These are phyloP conservation scores for Mactra quadrangularis DNA, from an alignment of 1,140 invertebrate genomes.

Conservation along the genomic window DNA sequence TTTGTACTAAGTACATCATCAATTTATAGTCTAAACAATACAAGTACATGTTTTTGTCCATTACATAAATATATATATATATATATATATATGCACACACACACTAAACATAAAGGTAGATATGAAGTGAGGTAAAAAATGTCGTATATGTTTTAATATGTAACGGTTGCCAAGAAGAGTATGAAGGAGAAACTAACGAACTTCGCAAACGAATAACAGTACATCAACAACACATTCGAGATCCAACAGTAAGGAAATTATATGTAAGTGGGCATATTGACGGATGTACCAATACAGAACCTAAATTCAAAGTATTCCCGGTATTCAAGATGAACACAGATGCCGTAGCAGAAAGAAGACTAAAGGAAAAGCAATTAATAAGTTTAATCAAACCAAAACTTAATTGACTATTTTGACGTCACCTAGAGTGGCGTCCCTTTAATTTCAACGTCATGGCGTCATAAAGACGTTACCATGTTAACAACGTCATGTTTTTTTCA, in stretches of 20 bases:
- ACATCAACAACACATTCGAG: not conserved
- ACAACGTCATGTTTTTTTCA: no score
- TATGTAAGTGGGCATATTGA: conserved; percentile 1
- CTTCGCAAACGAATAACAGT: no score
- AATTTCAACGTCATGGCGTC: no score
- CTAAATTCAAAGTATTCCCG: not conserved
- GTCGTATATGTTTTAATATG: not conserved
- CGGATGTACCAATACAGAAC: not conserved
- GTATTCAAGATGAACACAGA: not conserved
- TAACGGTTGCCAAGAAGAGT: not conserved
- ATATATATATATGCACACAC: no score
- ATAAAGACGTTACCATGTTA: no score
- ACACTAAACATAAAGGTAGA: not conserved
- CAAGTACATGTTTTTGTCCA: no score
- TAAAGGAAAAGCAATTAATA: not conserved
- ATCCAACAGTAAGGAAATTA: not conserved
- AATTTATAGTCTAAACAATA: no score
- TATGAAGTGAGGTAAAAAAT: not conserved
- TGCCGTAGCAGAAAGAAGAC: not conserved
- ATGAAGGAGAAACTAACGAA: conserved; percentile 4
- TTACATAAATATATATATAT: no score
- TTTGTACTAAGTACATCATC: no score
- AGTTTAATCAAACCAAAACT: not conserved
- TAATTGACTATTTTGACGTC: no score
- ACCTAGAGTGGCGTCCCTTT: no score